Conservation (phyloP, 1,140 invertebrate species). For the Diachasmimorpha longicaudata region DNA sequence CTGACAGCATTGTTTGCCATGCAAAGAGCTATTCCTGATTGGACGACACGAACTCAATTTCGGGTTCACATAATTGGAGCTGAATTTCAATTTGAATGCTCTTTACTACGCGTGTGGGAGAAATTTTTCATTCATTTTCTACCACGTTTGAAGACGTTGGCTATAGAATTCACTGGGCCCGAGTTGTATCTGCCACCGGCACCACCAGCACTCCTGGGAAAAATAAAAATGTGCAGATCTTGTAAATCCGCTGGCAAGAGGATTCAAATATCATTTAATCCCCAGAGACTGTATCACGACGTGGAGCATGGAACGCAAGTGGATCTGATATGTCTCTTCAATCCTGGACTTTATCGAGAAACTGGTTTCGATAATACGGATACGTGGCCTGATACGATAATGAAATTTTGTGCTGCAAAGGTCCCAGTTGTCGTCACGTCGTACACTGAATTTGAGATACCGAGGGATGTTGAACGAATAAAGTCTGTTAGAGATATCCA, state of each 20-base stretch:
- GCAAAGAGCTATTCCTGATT: constrained; percentile 56
- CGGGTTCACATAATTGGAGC: constrained; percentile 70
- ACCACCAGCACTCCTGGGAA: constrained; percentile 61
- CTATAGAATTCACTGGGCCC: constrained; percentile 69
- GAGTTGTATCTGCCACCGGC: constrained; percentile 67
- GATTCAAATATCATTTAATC: constrained; percentile 64
- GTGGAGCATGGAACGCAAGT: constrained; percentile 60
- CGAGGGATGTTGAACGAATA: constrained; percentile 66
- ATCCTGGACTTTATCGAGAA: constrained; percentile 71
- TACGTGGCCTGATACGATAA: constrained; percentile 71
- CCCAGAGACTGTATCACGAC: constrained; percentile 68
- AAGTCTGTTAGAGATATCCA: constrained; percentile 58
- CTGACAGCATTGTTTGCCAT: constrained; percentile 68
- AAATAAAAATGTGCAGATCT: constrained; percentile 60
- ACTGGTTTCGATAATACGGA: constrained; percentile 69
- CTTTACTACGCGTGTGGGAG: constrained; percentile 73
- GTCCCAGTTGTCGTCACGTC: constrained; percentile 70
- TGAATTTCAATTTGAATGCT: constrained; percentile 75
- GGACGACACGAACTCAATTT: constrained; percentile 44
- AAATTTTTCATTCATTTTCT: constrained; percentile 71
- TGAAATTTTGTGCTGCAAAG: constrained; percentile 55
- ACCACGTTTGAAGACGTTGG: constrained; percentile 63
- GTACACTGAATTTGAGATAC: constrained; percentile 70
- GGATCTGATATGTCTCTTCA: constrained; percentile 73
- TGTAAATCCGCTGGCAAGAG: constrained; percentile 58